A percentile compares a stretch with the other conserved stretches of the same genome.
These are phyloP conservation scores for Philypnodon macrostomus DNA, from an alignment of 2,797 vertebrate genomes.

Conservation along the genomic window DNA sequence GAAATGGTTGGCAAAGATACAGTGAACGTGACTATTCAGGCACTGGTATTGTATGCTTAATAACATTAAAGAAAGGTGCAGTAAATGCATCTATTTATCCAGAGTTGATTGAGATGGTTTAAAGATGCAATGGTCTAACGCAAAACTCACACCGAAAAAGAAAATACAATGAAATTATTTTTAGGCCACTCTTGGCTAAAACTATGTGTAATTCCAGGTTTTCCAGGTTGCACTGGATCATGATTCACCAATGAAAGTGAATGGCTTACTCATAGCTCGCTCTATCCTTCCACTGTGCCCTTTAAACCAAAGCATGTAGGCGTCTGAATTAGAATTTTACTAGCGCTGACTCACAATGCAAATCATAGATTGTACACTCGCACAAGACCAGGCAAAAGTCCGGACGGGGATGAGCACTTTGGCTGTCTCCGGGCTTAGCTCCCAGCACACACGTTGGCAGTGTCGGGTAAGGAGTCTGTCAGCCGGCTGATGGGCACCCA, in stretches of 20 bases:
- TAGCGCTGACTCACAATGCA: conserved; percentile 58
- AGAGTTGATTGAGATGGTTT: too few species aligned
- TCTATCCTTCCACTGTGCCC: conserved; percentile 27
- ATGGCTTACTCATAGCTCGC: conserved; percentile 50
- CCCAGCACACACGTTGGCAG: conserved; percentile 43
- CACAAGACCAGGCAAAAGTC: conserved; percentile 31
- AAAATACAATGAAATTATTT: too few species aligned
- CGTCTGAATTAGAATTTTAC: conserved; percentile 45
- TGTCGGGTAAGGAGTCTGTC: conserved; percentile 51
- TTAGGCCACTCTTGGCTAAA: too few species aligned
- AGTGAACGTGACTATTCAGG: too few species aligned
- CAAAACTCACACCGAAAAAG: too few species aligned
- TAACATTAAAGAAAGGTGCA: too few species aligned
- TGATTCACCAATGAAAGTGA: conserved; percentile 32
- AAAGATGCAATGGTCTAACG: too few species aligned
- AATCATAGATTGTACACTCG: conserved; percentile 41
- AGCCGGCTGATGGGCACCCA: conserved; percentile 66
- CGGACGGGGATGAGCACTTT: conserved; percentile 41
- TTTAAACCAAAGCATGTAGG: conserved; percentile 28
- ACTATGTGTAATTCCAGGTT: not conserved
- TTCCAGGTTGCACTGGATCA: not conserved
- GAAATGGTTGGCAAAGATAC: too few species aligned
- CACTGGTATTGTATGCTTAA: too few species aligned
- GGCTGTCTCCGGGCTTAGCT: conserved; percentile 39
- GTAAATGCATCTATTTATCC: too few species aligned